Base-by-base conservation (phyloP, 2,113 vertebrate genomes). In the Zapus hudsonius region DNA sequence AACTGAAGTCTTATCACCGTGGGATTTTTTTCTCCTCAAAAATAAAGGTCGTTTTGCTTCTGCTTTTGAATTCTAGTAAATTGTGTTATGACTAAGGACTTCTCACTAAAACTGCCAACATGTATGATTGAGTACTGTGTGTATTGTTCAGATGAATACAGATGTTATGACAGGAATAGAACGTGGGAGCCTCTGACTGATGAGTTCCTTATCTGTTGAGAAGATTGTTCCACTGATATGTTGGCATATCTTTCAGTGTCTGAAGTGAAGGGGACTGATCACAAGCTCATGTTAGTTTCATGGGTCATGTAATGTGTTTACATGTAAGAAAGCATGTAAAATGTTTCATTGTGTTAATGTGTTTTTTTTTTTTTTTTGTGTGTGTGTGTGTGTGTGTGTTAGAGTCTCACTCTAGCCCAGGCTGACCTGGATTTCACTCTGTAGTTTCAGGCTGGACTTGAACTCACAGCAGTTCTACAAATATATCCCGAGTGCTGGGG, bases 41-140 rank as follows among this genome's bases (percentile, higher is more conserved):
- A 95, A 69, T 75, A 64, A 92, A 93, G 75, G 76, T 95, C 42
- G 55, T 96, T 96, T 96, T 96, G 84, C 89, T 97, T 96, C 96
- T 97, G 95, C 95, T 96, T 97, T 97, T 96, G 92, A 93, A 90
- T 96, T 97, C 95, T 93, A 91, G 91, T 87, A 95, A 96, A 92
- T 93, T 94, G 29, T 83, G 59, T 92, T 96, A 84, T 95, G 92
- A 97, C 88, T 94, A 84, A 92, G 81, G 61, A 47, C 75, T 93
- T 96, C 66, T 94, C 79, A 80, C 83, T 95, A 73, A 94, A 90
- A 55, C 87, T 70, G 69, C 88, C 79, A 92, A 0, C 31, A 13
- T 82, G 38, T 38, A 47, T 93, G 87, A 20, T 84, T 88, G 69
- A 94, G 36, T 55, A 44, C 74, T 80, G 16, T 55, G 33, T 83